phyloP scores from a whole-genome alignment of 2,113 vertebrate species.

The Hyla sarda region DNA sequence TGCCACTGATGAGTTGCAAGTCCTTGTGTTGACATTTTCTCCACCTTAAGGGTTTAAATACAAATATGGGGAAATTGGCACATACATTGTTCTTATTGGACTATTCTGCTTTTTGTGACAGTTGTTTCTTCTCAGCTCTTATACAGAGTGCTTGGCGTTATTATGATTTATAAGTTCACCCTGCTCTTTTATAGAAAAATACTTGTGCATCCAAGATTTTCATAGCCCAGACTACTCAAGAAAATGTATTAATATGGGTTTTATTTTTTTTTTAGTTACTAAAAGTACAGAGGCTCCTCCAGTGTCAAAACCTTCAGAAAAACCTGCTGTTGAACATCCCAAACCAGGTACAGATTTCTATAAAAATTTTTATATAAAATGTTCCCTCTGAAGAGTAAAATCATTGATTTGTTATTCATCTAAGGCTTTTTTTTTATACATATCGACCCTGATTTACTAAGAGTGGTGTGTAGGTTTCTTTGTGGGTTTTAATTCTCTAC shows the following conservation, averaged over 20 bases:
- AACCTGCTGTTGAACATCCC: constrained; percentile 64
- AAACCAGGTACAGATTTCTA: constrained; percentile 67
- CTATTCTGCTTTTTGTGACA: constrained; percentile 23
- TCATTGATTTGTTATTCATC: neutral
- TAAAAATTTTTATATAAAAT: neutral
- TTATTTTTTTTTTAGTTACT: constrained; percentile 28
- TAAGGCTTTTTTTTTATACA: too few species aligned
- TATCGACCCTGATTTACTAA: too few species aligned
- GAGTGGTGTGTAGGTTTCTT: too few species aligned
- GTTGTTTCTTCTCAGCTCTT: constrained; percentile 16
- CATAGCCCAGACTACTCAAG: neutral
- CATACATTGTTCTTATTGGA: constrained; percentile 29
- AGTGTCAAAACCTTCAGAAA: constrained; percentile 66
- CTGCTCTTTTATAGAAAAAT: neutral
- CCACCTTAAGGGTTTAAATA: neutral
- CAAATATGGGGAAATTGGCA: neutral
- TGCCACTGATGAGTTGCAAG: constrained; percentile 11
- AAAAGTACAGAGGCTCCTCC: constrained; percentile 61
- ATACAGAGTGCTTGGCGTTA: constrained; percentile 12
- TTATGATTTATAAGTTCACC: neutral
- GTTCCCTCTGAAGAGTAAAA: constrained; percentile 48
- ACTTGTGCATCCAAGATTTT: neutral
- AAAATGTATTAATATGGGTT: neutral
- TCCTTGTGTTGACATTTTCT: constrained; percentile 15
- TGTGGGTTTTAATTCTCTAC: too few species aligned